These are phyloP conservation scores for Mixornis gularis DNA, from an alignment of 2,113 vertebrate genomes.

Conservation along the genomic window DNA sequence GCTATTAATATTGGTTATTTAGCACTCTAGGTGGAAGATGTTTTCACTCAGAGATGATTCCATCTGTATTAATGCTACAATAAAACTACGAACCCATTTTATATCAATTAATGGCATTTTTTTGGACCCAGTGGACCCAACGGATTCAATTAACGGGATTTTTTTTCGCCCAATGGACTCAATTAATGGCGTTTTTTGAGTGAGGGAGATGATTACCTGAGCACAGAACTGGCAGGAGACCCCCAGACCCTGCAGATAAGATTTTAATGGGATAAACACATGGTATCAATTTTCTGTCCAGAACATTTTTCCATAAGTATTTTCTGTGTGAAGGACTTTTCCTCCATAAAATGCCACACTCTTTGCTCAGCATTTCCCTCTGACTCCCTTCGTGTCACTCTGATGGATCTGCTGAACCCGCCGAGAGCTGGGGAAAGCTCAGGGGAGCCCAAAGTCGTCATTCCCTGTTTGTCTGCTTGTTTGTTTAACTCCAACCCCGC, in stretches of 20 bases:
- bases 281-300: background rate
- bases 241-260: background rate
- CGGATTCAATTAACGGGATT: background rate
- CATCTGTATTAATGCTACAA: background rate
- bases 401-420: background rate
- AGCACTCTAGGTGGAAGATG: background rate
- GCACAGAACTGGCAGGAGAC: background rate
- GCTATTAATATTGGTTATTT: background rate
- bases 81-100: background rate
- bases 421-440: background rate
- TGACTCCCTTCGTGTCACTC: background rate
- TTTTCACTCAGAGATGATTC: background rate
- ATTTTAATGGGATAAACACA: background rate
- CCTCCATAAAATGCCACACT: background rate
- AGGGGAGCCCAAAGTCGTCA: background rate
- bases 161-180: background rate
- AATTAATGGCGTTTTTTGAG: background rate
- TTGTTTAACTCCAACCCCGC: background rate
- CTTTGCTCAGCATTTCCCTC: background rate
- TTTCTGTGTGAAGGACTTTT: background rate
- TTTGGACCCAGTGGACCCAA: background rate
- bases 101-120: background rate
- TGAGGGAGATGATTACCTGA: background rate
- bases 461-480: background rate
- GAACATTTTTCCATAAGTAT: background rate